Evolutionary conservation across 2,888 invertebrate genomes (phyloP).

Genomic region (Anarsia innoxiella): DNA sequence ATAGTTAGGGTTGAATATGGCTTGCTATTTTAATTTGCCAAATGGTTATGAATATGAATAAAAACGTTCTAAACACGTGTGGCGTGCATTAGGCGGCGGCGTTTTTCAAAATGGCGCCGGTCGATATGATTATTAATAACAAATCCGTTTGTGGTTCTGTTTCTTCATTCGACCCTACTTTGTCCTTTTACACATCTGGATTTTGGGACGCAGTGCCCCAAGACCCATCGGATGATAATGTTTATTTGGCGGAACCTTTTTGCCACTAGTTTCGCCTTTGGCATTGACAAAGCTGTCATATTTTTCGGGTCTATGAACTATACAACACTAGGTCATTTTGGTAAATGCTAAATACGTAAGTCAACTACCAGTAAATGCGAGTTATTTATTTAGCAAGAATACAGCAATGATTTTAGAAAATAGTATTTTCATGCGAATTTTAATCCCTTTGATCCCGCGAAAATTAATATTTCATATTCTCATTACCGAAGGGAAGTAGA

Average conservation of each 20-base stretch:
- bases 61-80: conserved; percentile 22
- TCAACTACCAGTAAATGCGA: too few relatives aligned
- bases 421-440: too few relatives aligned
- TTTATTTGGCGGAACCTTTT: conserved; percentile 63
- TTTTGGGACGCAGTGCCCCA: conserved; percentile 32
- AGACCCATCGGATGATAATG: conserved; percentile 36
- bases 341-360: too few relatives aligned
- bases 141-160: conserved; percentile 57
- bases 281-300: too few relatives aligned
- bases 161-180: conserved; percentile 46
- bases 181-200: conserved; percentile 58
- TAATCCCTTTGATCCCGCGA: conserved; percentile 2
- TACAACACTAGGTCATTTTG: too few relatives aligned
- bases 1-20: conserved; percentile 3
- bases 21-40: conserved; percentile 3
- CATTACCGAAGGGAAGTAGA: conserved; percentile 54
- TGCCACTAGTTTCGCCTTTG: conserved; percentile 33
- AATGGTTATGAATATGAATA: conserved; percentile 5
- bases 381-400: too few relatives aligned
- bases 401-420: too few relatives aligned
- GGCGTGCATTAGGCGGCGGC: conserved; percentile 26
- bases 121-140: conserved; percentile 69
- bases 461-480: conserved; percentile 36
- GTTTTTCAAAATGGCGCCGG: conserved; percentile 57
- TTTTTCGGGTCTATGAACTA: too few relatives aligned